Conservation (phyloP, 1,140 invertebrate species). For the Cotesia typhae region DNA sequence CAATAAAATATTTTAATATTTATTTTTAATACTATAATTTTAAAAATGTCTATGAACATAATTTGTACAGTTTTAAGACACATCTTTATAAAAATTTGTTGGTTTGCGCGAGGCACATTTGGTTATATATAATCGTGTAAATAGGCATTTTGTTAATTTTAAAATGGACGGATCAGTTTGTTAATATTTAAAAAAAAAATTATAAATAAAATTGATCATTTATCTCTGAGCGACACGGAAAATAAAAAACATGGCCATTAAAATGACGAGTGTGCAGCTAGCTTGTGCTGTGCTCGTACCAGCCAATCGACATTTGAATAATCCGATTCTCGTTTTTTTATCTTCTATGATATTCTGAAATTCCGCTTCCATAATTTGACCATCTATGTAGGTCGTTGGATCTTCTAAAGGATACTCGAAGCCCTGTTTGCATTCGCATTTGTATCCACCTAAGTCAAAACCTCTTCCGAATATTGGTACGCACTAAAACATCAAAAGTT, state of each 20-base stretch:
- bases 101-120: neutral
- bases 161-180: neutral
- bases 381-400: conserved; percentile 93
- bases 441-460: conserved; percentile 94
- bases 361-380: conserved; percentile 94
- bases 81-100: neutral
- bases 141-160: too few relatives aligned
- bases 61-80: neutral
- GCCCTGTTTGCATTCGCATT: conserved; percentile 97
- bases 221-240: conserved; percentile 47
- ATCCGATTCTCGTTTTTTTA: conserved; percentile 82
- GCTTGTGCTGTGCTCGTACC: conserved; percentile 74
- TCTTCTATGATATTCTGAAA: conserved; percentile 86
- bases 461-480: conserved; percentile 91
- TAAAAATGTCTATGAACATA: neutral
- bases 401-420: conserved; percentile 98
- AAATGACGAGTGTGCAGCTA: conserved; percentile 59
- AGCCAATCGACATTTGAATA: conserved; percentile 91
- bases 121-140: too few relatives aligned
- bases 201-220: conserved; percentile 29
- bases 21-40: too few relatives aligned
- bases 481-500: conserved; percentile 76
- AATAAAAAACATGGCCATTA: conserved; percentile 47
- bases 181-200: too few relatives aligned
- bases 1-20: too few relatives aligned